Conservation (phyloP, 2,113 vertebrate genomes). For the Hippocampus comes region DNA sequence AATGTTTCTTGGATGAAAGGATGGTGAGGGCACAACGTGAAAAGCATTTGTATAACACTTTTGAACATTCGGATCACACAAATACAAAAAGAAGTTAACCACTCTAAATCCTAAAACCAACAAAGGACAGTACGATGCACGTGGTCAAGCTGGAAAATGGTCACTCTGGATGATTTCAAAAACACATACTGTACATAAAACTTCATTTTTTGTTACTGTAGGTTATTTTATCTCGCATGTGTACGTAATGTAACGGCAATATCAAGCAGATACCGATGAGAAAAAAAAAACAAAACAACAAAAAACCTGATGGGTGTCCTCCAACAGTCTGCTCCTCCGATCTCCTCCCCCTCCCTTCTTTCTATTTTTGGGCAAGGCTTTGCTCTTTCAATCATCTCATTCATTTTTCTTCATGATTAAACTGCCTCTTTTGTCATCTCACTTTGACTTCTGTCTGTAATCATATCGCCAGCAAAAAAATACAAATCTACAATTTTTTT, state of each 20-base stretch:
- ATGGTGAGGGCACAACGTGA: no score
- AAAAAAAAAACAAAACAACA: neutral
- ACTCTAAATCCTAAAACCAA: no score
- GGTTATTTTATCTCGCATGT: neutral
- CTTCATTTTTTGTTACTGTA: neutral
- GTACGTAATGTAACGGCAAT: neutral
- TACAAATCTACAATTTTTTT: neutral
- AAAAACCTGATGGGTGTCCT: neutral
- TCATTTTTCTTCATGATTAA: neutral
- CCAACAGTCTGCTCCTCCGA: conserved; percentile 29
- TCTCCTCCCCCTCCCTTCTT: neutral
- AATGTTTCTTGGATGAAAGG: neutral
- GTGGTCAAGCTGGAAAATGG: neutral
- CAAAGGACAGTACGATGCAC: neutral
- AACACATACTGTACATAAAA: neutral
- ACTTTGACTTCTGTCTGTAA: conserved; percentile 9
- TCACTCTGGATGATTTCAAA: neutral
- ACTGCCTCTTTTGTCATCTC: neutral
- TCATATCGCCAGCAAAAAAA: neutral
- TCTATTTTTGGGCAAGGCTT: conserved; percentile 32
- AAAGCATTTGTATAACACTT: no score
- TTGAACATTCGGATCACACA: no score
- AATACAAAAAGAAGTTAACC: no score
- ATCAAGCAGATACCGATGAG: conserved; percentile 6
- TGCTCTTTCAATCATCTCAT: conserved; percentile 16